phyloP scores from a whole-genome alignment of 2,113 vertebrate genomes.

The Seriola dumerili region DNA sequence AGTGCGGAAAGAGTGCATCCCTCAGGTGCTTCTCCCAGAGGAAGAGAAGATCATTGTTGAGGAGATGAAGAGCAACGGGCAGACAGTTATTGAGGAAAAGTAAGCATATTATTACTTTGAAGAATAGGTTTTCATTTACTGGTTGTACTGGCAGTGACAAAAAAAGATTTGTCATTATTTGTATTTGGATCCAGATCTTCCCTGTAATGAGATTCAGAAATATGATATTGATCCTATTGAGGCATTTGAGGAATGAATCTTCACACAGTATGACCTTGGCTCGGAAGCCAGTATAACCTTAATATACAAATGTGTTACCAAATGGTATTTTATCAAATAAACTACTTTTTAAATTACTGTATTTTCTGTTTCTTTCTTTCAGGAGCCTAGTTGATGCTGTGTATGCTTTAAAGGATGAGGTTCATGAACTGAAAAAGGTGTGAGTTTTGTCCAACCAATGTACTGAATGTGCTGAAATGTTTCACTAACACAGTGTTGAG shows the following conservation, averaged over 20 bases:
- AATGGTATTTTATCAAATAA: too few species aligned
- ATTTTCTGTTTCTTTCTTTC: slow-evolving; percentile 26
- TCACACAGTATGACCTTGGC: background rate
- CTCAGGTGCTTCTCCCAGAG: slow-evolving; percentile 94
- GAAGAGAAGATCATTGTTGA: slow-evolving; percentile 98
- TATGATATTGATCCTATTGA: slow-evolving; percentile 27
- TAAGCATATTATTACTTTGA: slow-evolving; percentile 74
- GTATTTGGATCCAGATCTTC: background rate
- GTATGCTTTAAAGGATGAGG: slow-evolving; percentile 98
- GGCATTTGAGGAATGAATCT: background rate
- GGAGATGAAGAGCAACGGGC: slow-evolving; percentile 96
- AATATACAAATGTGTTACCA: background rate
- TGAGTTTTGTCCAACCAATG: background rate
- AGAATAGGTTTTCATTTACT: background rate
- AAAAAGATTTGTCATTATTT: background rate
- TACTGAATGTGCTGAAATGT: background rate
- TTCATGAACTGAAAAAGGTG: slow-evolving; percentile 96
- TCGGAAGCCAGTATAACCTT: background rate
- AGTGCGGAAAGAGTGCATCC: slow-evolving; percentile 91
- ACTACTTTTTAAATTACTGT: too few species aligned
- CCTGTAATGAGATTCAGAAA: slow-evolving; percentile 26
- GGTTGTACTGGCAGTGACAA: background rate
- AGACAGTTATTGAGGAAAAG: slow-evolving; percentile 96
- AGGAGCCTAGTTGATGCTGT: slow-evolving; percentile 99
- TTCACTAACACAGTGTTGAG: background rate